Base-by-base conservation (phyloP, 2,888 invertebrate species). In the Drosophila dives region DNA sequence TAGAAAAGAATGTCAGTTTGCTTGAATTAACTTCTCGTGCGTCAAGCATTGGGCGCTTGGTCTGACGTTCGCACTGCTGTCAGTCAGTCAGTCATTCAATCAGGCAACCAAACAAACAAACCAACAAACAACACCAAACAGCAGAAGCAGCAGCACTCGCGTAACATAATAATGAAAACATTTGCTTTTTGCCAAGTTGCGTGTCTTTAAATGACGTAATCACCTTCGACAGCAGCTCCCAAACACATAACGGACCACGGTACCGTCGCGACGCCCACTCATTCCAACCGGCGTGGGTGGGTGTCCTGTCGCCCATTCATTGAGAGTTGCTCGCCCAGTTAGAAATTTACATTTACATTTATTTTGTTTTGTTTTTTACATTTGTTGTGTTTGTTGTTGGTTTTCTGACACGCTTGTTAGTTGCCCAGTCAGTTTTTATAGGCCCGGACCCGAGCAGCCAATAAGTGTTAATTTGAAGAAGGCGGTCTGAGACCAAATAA, bases 171-270 rank as follows among this genome's bases (percentile, higher is more conserved):
- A 88, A 89, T 86, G 77, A 84, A 85, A 89, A 81, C 74, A 84
- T 77, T 87, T 73, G 80, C 66, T 55, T 85, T 83, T 72, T 60
- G 73, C 56, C 62, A 56, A 84, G 80, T 86, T 86, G 90, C 86
- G 90, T 86, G 90, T 90, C 86, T 77, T 74, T 59, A 74, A 85
- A 86, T 86, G 86, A 86, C 86, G 86, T 90, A 86, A 86, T 87
- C 87, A 50, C 50, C 58, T 58, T 48, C 64, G 51, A 48, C 66
- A 50, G 23, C 55, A 61, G n/a, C 63, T n/a, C 62, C 51, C 36
- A 29, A 69, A 65, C 59, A 66, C 71, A 63, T 62, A 70, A 74
- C 66, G 56, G 63, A 68, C 81, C 70, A 50, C 53, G 53, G 49
- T 29, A 55, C 56, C 56, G 29, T 40, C 29, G 38, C 40, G 40